phyloP scores from a whole-genome alignment of 2,888 invertebrate genomes.

The Germaria angustata region DNA sequence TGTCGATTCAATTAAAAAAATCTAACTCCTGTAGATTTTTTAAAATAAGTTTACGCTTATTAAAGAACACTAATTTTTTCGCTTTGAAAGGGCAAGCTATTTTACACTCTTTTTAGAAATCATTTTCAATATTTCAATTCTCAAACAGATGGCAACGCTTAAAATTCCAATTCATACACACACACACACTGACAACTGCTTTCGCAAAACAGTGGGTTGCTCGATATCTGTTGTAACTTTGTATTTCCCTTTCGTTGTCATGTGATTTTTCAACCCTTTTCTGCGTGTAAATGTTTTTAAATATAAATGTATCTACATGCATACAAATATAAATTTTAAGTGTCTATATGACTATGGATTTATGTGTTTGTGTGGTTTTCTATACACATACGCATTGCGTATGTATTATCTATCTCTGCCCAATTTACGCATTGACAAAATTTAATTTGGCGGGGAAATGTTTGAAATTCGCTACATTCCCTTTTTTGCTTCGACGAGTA shows the following conservation, averaged over 20 bases:
- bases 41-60: too few relatives aligned
- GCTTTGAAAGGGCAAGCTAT: too few relatives aligned
- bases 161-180: neutral
- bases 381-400: conserved; percentile 58
- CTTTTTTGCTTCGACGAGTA: conserved; percentile 44
- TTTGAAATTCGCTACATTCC: conserved; percentile 29
- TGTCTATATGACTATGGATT: neutral
- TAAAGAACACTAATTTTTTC: too few relatives aligned
- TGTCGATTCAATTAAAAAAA: too few relatives aligned
- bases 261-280: conserved; percentile 67
- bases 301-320: neutral
- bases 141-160: too few relatives aligned
- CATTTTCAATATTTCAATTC: too few relatives aligned
- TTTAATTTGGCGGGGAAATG: conserved; percentile 56
- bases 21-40: too few relatives aligned
- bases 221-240: conserved; percentile 16
- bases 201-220: neutral
- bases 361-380: conserved; percentile 12
- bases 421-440: conserved; percentile 33
- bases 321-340: too few relatives aligned
- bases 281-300: neutral
- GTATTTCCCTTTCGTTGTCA: conserved; percentile 26
- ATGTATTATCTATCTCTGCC: neutral
- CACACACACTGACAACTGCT: neutral
- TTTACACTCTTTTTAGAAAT: too few relatives aligned